These are phyloP conservation scores for Peromyscus maniculatus DNA, from an alignment of 2,113 vertebrate species.

Conservation along the genomic window DNA sequence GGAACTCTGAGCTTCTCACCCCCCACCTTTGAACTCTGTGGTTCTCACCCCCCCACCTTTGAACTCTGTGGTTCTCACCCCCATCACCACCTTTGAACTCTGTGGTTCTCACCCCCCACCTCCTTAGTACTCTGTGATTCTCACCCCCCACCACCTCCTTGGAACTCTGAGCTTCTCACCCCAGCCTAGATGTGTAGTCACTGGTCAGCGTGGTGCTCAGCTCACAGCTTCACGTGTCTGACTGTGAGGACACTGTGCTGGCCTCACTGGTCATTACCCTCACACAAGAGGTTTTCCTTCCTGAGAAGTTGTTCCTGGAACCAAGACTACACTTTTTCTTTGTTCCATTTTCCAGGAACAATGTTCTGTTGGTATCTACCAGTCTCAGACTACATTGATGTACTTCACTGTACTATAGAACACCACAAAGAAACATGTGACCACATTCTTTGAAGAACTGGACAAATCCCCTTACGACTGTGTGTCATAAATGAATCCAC, in stretches of 20 bases:
- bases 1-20: no score
- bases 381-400: not conserved
- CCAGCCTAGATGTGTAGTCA: not conserved
- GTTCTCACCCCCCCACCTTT: no score
- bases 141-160: no score
- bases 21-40: not conserved
- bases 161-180: not conserved
- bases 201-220: not conserved
- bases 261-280: not conserved
- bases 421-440: not conserved
- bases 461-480: not conserved
- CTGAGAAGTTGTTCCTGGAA: not conserved
- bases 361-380: not conserved
- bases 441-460: not conserved
- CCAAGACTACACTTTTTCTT: not conserved
- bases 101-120: no score
- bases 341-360: conserved; percentile 24
- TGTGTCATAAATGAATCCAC: not conserved
- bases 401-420: conserved; percentile 1
- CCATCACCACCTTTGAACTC: no score
- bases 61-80: no score
- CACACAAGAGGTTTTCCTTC: not conserved
- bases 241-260: not conserved
- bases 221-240: not conserved
- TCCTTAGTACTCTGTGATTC: not conserved